Evolutionary conservation across 2,797 vertebrate genomes (phyloP).

Genomic region (Hydrolagus colliei): DNA sequence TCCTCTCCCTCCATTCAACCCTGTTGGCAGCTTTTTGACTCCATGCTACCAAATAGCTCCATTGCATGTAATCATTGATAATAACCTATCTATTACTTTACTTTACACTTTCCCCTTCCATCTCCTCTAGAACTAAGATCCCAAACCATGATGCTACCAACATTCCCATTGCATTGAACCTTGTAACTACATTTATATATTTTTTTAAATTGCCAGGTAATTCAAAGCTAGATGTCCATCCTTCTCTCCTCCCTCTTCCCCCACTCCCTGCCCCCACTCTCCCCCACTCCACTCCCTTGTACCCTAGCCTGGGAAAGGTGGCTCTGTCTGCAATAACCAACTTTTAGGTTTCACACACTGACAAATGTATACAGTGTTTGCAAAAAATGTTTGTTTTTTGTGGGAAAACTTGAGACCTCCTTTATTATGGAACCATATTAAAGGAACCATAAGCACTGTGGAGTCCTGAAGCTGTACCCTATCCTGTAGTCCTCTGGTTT

Average conservation of each 20-base stretch:
- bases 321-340: too few species aligned
- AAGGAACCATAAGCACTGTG: too few species aligned
- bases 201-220: background rate
- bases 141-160: background rate
- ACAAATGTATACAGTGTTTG: background rate
- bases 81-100: constrained; percentile 3
- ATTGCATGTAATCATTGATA: background rate
- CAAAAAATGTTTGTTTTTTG: background rate
- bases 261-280: background rate
- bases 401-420: background rate
- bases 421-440: too few species aligned
- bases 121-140: background rate
- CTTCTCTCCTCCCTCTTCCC: too few species aligned
- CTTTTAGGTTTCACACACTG: background rate
- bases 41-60: constrained; percentile 2
- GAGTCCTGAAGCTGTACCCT: too few species aligned
- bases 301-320: too few species aligned
- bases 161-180: background rate
- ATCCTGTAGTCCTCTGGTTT: too few species aligned
- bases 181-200: constrained; percentile 17
- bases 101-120: constrained; percentile 2
- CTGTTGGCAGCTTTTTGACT: background rate
- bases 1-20: constrained; percentile 35
- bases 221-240: background rate
- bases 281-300: too few species aligned